Evolutionary conservation across 92 coral and sea anemone species (phyloP).

Genomic region (Diadumene lineata): DNA sequence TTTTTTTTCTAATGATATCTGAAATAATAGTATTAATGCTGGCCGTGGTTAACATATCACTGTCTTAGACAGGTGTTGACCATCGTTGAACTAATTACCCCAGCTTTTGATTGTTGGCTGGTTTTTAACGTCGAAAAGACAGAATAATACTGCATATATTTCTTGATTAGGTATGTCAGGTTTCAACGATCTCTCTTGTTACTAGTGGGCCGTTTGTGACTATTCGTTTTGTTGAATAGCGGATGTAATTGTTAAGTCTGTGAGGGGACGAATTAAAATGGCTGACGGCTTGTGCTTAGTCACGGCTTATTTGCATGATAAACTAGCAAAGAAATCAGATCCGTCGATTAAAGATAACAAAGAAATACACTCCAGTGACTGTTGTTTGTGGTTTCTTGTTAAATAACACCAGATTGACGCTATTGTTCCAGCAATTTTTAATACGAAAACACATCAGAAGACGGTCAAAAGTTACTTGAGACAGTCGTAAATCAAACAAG

Average conservation of each 20-base stretch:
- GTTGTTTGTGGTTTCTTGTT: conserved; percentile 26
- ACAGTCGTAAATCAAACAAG: neutral
- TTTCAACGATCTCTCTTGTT: neutral
- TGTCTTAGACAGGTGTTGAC: conserved; percentile 22
- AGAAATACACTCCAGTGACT: conserved; percentile 25
- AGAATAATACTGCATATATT: neutral
- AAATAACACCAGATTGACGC: conserved; percentile 26
- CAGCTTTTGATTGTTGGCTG: neutral
- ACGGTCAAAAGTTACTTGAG: neutral
- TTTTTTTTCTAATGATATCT: conserved; percentile 8
- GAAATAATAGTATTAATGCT: neutral
- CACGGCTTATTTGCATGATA: conserved; percentile 30
- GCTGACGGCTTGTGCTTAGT: conserved; percentile 4
- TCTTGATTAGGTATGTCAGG: no score
- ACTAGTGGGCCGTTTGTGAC: no score
- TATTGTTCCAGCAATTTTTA: neutral
- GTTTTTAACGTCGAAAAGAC: neutral
- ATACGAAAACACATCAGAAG: neutral
- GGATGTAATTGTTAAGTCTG: conserved; percentile 17
- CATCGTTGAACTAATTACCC: neutral
- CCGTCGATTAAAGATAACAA: conserved; percentile 31
- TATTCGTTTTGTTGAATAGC: no score
- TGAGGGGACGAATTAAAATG: conserved; percentile 6
- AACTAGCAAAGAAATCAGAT: conserved; percentile 30
- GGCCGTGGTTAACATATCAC: conserved; percentile 34